phyloP scores from a whole-genome alignment of 2,888 invertebrate species.

The Caenorhabditis doughertyi region DNA sequence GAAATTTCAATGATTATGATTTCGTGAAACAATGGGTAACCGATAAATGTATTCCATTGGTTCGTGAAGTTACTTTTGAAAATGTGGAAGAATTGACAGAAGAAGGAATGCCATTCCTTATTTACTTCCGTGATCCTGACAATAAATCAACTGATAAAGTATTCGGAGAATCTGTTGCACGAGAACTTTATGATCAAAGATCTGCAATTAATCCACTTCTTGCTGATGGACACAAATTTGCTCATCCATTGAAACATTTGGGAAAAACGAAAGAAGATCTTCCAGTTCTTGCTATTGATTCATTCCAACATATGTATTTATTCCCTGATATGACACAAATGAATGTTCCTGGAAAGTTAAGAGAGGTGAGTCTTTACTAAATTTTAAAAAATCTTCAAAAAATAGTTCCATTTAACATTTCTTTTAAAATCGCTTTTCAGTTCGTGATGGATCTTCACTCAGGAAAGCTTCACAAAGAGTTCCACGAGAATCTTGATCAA shows the following conservation, averaged over 20 bases:
- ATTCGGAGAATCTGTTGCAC: conserved; percentile 88
- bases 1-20: conserved; percentile 85
- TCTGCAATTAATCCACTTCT: conserved; percentile 96
- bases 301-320: conserved; percentile 98
- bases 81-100: conserved; percentile 90
- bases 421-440: conserved; percentile 53
- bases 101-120: conserved; percentile 97
- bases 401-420: neutral
- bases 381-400: neutral
- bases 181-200: conserved; percentile 91
- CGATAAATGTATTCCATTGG: conserved; percentile 96
- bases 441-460: conserved; percentile 93
- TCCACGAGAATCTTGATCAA: conserved; percentile 96
- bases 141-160: conserved; percentile 91
- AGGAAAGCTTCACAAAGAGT: conserved; percentile 95
- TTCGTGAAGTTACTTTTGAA: conserved; percentile 94
- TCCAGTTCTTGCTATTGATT: conserved; percentile 97
- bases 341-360: conserved; percentile 78
- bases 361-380: conserved; percentile 72
- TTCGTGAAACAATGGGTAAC: conserved; percentile 92
- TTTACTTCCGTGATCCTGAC: conserved; percentile 92
- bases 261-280: conserved; percentile 86
- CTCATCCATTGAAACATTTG: conserved; percentile 91
- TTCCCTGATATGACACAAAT: conserved; percentile 89
- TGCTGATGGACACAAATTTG: conserved; percentile 97